Evolutionary conservation across 53 echinoderm and acorn worm genomes (phyloP).

Genomic region (Luidia sarsii): DNA sequence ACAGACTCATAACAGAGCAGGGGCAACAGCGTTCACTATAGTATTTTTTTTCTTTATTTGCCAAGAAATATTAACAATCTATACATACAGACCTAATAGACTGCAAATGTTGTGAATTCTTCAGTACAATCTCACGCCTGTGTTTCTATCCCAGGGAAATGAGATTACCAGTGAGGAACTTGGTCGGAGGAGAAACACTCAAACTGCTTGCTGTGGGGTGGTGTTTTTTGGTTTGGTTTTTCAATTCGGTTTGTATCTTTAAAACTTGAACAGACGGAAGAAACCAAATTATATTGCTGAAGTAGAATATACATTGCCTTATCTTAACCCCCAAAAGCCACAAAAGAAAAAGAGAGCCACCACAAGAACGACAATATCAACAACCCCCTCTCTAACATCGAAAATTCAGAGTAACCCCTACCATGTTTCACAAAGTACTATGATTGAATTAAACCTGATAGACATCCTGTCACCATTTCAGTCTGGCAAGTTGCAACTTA

Average conservation of each 20-base stretch:
- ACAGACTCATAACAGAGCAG: too few species aligned
- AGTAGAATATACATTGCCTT: neutral
- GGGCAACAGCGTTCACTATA: neutral
- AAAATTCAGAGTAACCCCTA: neutral
- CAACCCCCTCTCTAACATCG: too few species aligned
- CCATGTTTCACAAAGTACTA: too few species aligned
- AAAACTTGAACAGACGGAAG: slow-evolving; percentile 4
- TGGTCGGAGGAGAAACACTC: slow-evolving; percentile 3
- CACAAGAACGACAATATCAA: too few species aligned
- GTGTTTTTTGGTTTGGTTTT: neutral
- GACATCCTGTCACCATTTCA: too few species aligned
- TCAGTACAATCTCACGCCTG: slow-evolving; percentile 6
- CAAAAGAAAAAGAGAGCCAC: too few species aligned
- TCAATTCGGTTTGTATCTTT: neutral
- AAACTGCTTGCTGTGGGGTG: neutral
- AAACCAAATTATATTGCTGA: slow-evolving; percentile 50
- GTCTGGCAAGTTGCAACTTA: too few species aligned
- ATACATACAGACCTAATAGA: slow-evolving; percentile 53
- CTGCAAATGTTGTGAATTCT: slow-evolving; percentile 17
- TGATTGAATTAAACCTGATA: too few species aligned
- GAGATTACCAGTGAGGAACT: neutral
- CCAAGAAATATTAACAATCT: slow-evolving; percentile 47
- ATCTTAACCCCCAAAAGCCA: neutral
- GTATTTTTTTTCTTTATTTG: slow-evolving; percentile 36
- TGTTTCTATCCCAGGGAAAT: neutral